These are phyloP conservation scores for Lepus americanus DNA, from an alignment of 2,113 vertebrate species.

Conservation along the genomic window DNA sequence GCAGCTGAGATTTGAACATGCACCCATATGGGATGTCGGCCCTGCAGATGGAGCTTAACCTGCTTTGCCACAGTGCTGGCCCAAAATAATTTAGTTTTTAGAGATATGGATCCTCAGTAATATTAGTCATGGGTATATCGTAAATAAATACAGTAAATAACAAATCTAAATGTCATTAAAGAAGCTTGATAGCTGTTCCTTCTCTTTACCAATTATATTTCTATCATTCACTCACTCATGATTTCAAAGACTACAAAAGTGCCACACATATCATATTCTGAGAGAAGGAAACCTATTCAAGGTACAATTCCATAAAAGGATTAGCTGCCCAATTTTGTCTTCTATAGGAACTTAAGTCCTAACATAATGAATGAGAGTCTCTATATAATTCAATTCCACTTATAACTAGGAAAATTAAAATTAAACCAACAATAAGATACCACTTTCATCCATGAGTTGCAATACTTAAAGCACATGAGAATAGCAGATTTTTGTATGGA, in stretches of 20 bases:
- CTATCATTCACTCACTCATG: not conserved
- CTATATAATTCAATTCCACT: not conserved
- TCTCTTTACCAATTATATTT: not conserved
- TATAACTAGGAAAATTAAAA: not conserved
- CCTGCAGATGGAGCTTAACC: too few species aligned
- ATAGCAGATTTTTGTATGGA: not conserved
- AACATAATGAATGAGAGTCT: not conserved
- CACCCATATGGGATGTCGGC: too few species aligned
- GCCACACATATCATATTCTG: too few species aligned
- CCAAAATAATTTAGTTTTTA: not conserved
- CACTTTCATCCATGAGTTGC: not conserved
- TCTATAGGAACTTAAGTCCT: not conserved
- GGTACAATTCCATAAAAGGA: not conserved
- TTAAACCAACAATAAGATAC: not conserved
- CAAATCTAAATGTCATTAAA: not conserved
- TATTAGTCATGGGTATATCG: not conserved
- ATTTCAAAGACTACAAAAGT: not conserved
- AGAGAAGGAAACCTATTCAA: not conserved
- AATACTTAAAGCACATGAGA: not conserved
- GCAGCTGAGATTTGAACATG: too few species aligned
- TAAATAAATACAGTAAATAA: conserved; percentile 21
- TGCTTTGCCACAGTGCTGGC: too few species aligned
- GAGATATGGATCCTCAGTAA: not conserved
- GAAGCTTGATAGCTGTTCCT: not conserved
- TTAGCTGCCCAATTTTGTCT: not conserved